These are phyloP conservation scores for Agelas oroides DNA, from an alignment of 37 sponge, comb jelly and placozoan species.

Conservation along the genomic window DNA sequence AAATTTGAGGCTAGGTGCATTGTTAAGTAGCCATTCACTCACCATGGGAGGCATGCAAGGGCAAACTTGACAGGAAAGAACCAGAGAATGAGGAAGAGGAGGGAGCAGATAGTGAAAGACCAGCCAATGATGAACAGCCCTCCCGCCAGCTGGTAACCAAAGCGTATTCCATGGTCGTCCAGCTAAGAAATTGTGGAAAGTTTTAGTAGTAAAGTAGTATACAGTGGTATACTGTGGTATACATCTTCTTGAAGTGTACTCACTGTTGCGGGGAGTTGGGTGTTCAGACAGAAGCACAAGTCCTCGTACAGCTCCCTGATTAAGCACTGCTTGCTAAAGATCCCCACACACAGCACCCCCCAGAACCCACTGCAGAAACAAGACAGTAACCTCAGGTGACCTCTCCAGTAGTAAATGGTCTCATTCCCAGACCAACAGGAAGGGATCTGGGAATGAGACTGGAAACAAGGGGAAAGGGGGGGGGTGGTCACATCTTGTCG, in stretches of 20 bases:
- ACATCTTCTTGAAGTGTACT: no score
- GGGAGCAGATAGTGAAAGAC: conserved; percentile 38
- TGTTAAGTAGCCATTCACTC: no score
- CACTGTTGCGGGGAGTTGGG: no score
- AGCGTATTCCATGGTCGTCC: conserved; percentile 47
- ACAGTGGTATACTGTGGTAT: no score
- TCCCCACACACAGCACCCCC: conserved; percentile 82
- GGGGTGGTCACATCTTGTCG: no score
- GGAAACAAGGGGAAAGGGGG: no score
- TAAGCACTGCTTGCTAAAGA: conserved; percentile 58
- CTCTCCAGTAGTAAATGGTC: background rate
- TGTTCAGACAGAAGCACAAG: conserved; percentile 69
- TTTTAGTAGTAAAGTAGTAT: no score
- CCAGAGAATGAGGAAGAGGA: conserved; percentile 67
- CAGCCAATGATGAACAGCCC: conserved; percentile 64
- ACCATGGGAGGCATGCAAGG: conserved; percentile 58
- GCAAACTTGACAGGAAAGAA: conserved; percentile 71
- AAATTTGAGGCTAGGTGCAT: no score
- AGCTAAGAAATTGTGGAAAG: no score
- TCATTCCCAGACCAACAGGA: no score
- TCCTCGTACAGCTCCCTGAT: conserved; percentile 70
- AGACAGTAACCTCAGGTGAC: no score
- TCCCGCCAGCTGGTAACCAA: conserved; percentile 70
- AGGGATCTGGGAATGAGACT: no score
- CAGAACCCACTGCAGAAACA: conserved; percentile 88